phyloP scores from a whole-genome alignment of 1,140 invertebrate genomes.

The Kradibia gibbosae region DNA sequence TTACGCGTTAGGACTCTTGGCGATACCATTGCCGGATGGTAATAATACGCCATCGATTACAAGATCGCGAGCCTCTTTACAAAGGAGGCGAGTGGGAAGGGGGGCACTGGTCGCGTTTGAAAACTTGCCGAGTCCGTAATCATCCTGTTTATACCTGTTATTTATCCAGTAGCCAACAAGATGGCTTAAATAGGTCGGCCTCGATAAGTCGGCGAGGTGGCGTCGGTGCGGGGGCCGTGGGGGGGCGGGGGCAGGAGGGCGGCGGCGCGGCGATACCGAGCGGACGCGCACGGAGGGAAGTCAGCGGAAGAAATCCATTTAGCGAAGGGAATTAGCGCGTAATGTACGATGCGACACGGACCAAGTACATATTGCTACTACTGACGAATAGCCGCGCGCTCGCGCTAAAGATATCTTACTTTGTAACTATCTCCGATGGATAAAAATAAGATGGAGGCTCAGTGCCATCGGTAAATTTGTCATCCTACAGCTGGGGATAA shows the following conservation, averaged over 20 bases:
- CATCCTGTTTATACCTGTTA: conserved; percentile 61
- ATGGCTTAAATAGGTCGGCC: conserved; percentile 58
- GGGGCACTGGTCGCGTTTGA: conserved; percentile 51
- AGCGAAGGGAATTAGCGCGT: conserved; percentile 51
- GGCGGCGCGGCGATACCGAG: background rate
- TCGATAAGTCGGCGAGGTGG: no score
- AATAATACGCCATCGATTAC: conserved; percentile 62
- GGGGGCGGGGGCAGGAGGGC: background rate
- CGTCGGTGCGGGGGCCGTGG: background rate
- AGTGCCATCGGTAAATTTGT: conserved; percentile 34
- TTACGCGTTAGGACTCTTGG: conserved; percentile 49
- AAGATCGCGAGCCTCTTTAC: conserved; percentile 56
- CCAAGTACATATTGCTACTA: conserved; percentile 25
- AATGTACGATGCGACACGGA: conserved; percentile 34
- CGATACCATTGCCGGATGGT: conserved; percentile 56
- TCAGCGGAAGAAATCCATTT: conserved; percentile 59
- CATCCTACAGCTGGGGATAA: conserved; percentile 29
- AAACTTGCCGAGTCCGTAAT: conserved; percentile 57
- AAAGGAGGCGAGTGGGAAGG: background rate
- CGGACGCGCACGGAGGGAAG: background rate
- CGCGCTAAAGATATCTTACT: conserved; percentile 49
- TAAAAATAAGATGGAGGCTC: conserved; percentile 40
- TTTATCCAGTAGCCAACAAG: conserved; percentile 56
- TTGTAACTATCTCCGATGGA: conserved; percentile 47
- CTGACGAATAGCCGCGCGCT: conserved; percentile 32